A percentile compares a stretch with the other conserved stretches of the same genome.
Evolutionary conservation across 2,113 vertebrate genomes (phyloP).

Genomic region (Ia io): DNA sequence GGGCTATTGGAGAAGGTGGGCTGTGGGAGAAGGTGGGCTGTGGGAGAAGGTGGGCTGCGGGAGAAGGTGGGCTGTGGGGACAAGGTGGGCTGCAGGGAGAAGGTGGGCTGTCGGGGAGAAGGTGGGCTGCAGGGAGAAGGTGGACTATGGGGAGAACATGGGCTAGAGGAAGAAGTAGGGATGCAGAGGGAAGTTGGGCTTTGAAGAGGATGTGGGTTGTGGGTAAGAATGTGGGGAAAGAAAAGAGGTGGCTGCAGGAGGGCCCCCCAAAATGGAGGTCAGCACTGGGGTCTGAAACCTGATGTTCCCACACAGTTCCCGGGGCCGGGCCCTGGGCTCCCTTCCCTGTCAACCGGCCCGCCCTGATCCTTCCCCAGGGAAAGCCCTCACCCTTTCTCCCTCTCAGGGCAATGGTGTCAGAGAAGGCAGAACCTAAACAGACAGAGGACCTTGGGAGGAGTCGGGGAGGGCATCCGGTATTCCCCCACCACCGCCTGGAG

Average conservation of each 20-base stretch:
- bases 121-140: too few species aligned
- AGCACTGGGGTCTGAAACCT: neutral
- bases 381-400: neutral
- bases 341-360: neutral
- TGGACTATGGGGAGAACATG: too few species aligned
- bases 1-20: neutral
- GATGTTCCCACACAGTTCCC: neutral
- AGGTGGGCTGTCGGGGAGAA: too few species aligned
- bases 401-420: neutral
- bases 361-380: too few species aligned
- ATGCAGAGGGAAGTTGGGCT: too few species aligned
- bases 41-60: too few species aligned
- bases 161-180: too few species aligned
- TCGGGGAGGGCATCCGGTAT: neutral
- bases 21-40: too few species aligned
- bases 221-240: too few species aligned
- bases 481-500: accelerated
- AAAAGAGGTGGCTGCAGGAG: neutral
- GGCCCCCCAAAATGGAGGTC: neutral
- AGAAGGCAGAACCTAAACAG: neutral
- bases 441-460: neutral
- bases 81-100: neutral
- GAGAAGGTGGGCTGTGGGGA: neutral
- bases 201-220: too few species aligned
- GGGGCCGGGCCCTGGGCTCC: too few species aligned